phyloP scores from a whole-genome alignment of 2,113 vertebrate species.

The Petaurus breviceps region DNA sequence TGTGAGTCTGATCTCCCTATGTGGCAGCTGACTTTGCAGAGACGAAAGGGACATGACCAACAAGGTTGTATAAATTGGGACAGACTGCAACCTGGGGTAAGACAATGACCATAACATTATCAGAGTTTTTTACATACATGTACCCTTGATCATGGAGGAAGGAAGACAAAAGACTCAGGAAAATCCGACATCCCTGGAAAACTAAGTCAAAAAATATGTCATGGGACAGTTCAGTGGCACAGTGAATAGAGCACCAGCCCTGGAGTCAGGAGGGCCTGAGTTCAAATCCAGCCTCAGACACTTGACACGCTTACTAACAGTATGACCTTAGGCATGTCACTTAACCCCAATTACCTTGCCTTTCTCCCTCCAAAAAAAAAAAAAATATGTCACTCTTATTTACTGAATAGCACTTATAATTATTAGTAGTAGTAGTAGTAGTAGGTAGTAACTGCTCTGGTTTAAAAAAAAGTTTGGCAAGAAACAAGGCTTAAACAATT shows the following conservation, averaged over 20 bases:
- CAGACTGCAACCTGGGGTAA: background rate
- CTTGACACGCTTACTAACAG: too few species aligned
- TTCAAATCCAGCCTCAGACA: too few species aligned
- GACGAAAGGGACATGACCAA: background rate
- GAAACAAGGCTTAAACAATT: slow-evolving; percentile 27
- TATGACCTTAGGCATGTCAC: too few species aligned
- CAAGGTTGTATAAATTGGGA: background rate
- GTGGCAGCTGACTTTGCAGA: slow-evolving; percentile 35
- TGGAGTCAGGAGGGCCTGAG: too few species aligned
- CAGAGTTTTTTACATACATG: slow-evolving; percentile 58
- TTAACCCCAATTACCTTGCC: too few species aligned
- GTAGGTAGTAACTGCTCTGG: background rate
- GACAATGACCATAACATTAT: slow-evolving; percentile 18
- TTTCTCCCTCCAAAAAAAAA: too few species aligned
- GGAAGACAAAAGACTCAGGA: background rate
- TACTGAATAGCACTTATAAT: background rate
- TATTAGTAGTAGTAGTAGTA: background rate
- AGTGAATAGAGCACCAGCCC: too few species aligned
- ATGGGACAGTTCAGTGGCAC: too few species aligned
- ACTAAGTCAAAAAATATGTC: slow-evolving; percentile 29
- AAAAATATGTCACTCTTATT: background rate
- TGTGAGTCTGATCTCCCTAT: slow-evolving; percentile 21
- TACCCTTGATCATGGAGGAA: background rate
- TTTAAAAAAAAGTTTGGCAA: background rate
- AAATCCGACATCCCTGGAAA: slow-evolving; percentile 25